Base-by-base conservation (phyloP, 2,888 invertebrate genomes). In the Alsophila aescularia region DNA sequence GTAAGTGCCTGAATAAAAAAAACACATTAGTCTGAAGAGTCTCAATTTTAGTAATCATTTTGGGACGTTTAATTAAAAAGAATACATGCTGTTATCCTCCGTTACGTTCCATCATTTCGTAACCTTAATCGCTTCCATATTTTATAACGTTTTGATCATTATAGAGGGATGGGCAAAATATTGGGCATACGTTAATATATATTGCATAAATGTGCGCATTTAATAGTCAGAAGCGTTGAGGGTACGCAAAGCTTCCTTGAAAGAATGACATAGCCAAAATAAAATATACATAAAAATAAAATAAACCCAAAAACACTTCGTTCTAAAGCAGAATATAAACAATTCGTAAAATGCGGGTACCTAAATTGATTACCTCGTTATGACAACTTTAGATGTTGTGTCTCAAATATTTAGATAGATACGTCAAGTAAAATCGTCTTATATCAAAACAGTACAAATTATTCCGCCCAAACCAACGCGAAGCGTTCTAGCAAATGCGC, bases 91-190 rank as follows among this genome's bases (percentile, higher is more conserved):
- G 18, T 31, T 35, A 41, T 47, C 12, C 31, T 41, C 27, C 41
- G 45, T 45, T 45, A 35, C 47, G 12, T 18, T 29, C n/a, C 16
- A 35, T 45, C 35, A 41, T 52, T 13, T 35, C 31, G 35, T 52
- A 52, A 47, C 47, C 41, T 52, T 47, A 52, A 47, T 52, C 40
- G 40, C 16, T 13, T 47, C 52, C 41, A 41, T 52, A 41, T 52
- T 34, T 27, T 16, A 18, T 29, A 34, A 37, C 10, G 34, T 13
- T 10, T 14, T 51, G 2, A 24, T 45, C 21, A 27, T 52, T 29
- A 14, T 24, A n/a, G 27, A 34, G 15, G n/a, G 39, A 39, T 45
- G 44, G 24, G 21, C 41, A 29, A 42, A 29, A 29, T 47, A 2
- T 31, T 47, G 12, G n/a, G 9, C 5, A 36, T 34, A 42, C 24